Conservation (phyloP, 2,113 vertebrate genomes). For the Dipodomys stephensi region DNA sequence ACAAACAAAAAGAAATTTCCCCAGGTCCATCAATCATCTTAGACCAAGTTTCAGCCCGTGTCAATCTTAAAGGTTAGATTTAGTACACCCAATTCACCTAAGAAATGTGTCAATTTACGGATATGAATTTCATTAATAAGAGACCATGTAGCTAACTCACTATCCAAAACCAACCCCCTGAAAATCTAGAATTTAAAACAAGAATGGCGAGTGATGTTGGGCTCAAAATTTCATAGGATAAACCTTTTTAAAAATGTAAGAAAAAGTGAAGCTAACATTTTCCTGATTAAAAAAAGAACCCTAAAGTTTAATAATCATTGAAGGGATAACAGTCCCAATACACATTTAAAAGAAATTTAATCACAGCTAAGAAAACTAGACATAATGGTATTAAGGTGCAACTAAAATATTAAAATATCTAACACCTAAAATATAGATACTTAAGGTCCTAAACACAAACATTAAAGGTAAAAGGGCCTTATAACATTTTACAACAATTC, state of each 20-base stretch:
- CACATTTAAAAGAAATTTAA: conserved; percentile 86
- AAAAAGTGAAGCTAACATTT: conserved; percentile 87
- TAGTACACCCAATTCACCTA: conserved; percentile 79
- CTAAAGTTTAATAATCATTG: conserved; percentile 88
- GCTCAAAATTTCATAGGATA: conserved; percentile 83
- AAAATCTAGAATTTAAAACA: conserved; percentile 57
- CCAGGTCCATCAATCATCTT: conserved; percentile 75
- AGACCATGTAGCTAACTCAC: conserved; percentile 78
- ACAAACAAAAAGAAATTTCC: conserved; percentile 57
- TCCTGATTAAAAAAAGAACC: conserved; percentile 77
- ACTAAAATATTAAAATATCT: conserved; percentile 88
- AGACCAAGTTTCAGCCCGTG: conserved; percentile 77
- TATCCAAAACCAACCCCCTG: conserved; percentile 59
- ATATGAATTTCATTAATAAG: conserved; percentile 73
- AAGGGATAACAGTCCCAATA: conserved; percentile 87
- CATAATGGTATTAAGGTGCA: conserved; percentile 88
- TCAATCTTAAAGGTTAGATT: conserved; percentile 82
- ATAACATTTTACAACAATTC: conserved; percentile 71
- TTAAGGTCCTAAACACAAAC: conserved; percentile 88
- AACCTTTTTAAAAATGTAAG: conserved; percentile 77
- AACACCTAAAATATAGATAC: conserved; percentile 86
- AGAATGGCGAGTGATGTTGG: conserved; percentile 57
- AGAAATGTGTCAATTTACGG: conserved; percentile 76
- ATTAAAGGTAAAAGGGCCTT: conserved; percentile 85
- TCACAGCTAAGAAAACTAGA: conserved; percentile 87